phyloP scores from a whole-genome alignment of 2,888 invertebrate species.

The Hybos culiciformis region DNA sequence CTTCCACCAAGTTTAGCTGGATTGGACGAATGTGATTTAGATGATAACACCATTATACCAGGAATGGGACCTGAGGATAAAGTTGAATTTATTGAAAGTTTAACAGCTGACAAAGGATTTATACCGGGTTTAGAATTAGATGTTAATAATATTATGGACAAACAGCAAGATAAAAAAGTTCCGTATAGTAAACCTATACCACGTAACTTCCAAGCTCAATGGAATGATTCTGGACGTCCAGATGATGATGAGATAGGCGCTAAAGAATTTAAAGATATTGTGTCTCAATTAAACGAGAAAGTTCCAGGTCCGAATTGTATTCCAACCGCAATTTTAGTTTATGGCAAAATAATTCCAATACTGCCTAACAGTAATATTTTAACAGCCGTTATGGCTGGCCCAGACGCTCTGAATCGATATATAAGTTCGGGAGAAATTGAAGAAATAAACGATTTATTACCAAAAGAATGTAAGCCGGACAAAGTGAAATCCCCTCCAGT shows the following conservation, averaged over 20 bases:
- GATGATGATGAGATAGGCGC: slow-evolving; percentile 39
- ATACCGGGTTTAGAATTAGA: slow-evolving; percentile 85
- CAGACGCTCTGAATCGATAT: slow-evolving; percentile 59
- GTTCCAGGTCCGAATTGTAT: slow-evolving; percentile 67
- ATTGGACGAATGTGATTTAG: slow-evolving; percentile 56
- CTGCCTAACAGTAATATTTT: slow-evolving; percentile 64
- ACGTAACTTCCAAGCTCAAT: slow-evolving; percentile 91
- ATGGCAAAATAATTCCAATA: slow-evolving; percentile 69
- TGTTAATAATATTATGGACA: slow-evolving; percentile 44
- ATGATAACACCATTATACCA: slow-evolving; percentile 72
- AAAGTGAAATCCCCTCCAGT: slow-evolving; percentile 22
- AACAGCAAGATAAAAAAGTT: slow-evolving; percentile 66
- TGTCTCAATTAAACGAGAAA: slow-evolving; percentile 56
- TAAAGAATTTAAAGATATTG: slow-evolving; percentile 47
- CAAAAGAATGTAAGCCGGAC: slow-evolving; percentile 40
- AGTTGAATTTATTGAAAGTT: slow-evolving; percentile 56
- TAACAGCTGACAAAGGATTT: slow-evolving; percentile 42
- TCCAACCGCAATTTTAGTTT: slow-evolving; percentile 67
- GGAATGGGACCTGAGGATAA: slow-evolving; percentile 98
- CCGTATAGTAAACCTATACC: slow-evolving; percentile 95
- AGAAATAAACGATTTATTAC: slow-evolving; percentile 64
- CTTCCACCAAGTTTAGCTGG: slow-evolving; percentile 69
- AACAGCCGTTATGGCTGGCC: slow-evolving; percentile 62
- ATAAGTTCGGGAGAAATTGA: slow-evolving; percentile 70
- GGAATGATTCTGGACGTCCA: slow-evolving; percentile 64